Conservation (phyloP, 2,797 vertebrate genomes). For the Acanthiza pusilla region DNA sequence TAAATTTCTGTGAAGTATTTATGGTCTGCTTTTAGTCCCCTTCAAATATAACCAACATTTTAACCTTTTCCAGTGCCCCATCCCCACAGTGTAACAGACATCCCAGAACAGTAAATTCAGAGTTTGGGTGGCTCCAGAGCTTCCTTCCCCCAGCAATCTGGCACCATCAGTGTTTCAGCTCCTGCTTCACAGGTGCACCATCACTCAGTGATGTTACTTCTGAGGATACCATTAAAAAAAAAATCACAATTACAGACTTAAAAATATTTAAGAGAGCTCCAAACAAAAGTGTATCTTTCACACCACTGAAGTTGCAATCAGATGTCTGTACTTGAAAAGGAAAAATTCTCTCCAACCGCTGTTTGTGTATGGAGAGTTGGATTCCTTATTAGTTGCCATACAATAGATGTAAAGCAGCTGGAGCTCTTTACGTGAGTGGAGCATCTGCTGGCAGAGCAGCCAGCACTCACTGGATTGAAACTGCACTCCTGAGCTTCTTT, state of each 20-base stretch:
- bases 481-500: background rate
- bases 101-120: background rate
- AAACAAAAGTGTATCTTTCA: background rate
- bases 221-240: background rate
- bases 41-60: background rate
- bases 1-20: background rate
- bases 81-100: accelerated
- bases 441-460: background rate
- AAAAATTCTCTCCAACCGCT: background rate
- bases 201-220: background rate
- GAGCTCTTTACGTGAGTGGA: background rate
- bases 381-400: background rate
- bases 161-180: accelerated
- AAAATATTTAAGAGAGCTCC: background rate
- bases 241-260: background rate
- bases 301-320: background rate
- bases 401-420: background rate
- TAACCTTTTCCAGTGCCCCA: background rate
- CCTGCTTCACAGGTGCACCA: background rate
- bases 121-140: background rate
- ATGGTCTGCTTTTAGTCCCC: background rate
- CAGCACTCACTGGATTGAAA: background rate
- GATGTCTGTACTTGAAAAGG: background rate
- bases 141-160: background rate
- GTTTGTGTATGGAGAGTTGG: background rate